Evolutionary conservation across 2,113 vertebrate species (phyloP), one percentile per base, ranked within the genome.

Genomic region (Tragelaphus buxtoni): DNA sequence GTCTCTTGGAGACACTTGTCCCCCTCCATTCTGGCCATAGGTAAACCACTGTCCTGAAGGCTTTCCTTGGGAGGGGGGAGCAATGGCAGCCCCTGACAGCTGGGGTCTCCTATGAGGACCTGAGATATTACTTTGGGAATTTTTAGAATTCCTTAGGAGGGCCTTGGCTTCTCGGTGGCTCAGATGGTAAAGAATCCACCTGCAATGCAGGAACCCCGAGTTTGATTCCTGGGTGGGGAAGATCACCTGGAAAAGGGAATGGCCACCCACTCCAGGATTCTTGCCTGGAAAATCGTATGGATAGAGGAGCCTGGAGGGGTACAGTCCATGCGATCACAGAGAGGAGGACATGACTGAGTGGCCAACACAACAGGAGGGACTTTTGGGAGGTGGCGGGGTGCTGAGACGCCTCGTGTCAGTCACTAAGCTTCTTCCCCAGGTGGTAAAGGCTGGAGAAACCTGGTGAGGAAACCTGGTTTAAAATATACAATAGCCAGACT

Each of bases 41-140:
- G n/a, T 72, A n/a, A 76, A 24, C 49, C 45, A 28, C 55, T 53
- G 11, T 9, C 17, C 4, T 5, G 39, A 28, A 91, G 11, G 28
- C 72, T 30, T 65, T 39, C 1, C 4, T 1, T 1, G 26, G 42
- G 35, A 35, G 35, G 35, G 35, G 35, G 35, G 35, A 35, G 35
- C 35, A 35, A 2, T 35, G 35, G 42, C 42, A 42, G 42, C 42
- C 42, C 42, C n/a, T 80, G 72, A 47, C 13, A 47, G 47, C 35
- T 28, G 8, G 47, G 17, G 28, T 6, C 2, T 17, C 9, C 2
- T 0, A 5, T 20, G 49, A 45, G 56, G n/a, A 47, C 4, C 5
- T 32, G 56, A 45, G 39, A 35, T 17, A 3, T 17, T 55, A 4
- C 26, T 61, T 28, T 13, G 49, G 88, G 24, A 30, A 91, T 9